Conservation (phyloP, 2,797 vertebrate species). For the Urocyon cinereoargenteus region DNA sequence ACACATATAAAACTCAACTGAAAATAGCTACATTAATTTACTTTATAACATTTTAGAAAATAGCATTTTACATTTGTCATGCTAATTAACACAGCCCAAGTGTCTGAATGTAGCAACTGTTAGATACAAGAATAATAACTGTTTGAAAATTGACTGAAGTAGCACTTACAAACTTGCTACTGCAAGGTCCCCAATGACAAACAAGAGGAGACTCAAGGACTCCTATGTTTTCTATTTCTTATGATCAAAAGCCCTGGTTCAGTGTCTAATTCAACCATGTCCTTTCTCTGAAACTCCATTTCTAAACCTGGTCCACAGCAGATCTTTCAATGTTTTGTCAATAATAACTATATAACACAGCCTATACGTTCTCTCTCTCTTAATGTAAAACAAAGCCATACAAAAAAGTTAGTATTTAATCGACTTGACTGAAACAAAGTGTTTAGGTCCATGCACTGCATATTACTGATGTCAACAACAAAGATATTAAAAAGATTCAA, state of each 20-base stretch:
- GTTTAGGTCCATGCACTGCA: not conserved
- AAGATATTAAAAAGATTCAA: not conserved
- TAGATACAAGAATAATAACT: not conserved
- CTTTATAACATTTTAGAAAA: constrained; percentile 33
- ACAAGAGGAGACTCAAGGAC: not conserved
- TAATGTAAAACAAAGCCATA: constrained; percentile 12
- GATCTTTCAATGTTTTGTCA: not conserved
- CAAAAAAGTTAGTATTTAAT: constrained; percentile 17
- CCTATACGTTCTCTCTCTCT: not conserved
- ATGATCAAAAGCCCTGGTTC: constrained; percentile 29
- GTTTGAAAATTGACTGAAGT: not conserved
- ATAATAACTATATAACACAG: constrained; percentile 25
- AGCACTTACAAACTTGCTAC: not conserved
- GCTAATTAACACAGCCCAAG: constrained; percentile 5
- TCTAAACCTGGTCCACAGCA: constrained; percentile 11
- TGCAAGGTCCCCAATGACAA: not conserved
- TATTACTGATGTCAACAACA: not conserved
- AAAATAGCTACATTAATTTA: constrained; percentile 41
- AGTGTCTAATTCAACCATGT: not conserved
- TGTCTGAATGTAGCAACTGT: constrained; percentile 19
- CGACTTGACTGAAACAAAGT: not conserved
- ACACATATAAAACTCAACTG: constrained; percentile 10
- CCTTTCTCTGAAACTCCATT: constrained; percentile 45
- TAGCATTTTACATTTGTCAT: not conserved
- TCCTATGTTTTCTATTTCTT: constrained; percentile 41